A percentile compares a stretch with the other conserved stretches of the same genome.
phyloP scores from a whole-genome alignment of 2,113 vertebrate genomes.

The Carollia perspicillata region DNA sequence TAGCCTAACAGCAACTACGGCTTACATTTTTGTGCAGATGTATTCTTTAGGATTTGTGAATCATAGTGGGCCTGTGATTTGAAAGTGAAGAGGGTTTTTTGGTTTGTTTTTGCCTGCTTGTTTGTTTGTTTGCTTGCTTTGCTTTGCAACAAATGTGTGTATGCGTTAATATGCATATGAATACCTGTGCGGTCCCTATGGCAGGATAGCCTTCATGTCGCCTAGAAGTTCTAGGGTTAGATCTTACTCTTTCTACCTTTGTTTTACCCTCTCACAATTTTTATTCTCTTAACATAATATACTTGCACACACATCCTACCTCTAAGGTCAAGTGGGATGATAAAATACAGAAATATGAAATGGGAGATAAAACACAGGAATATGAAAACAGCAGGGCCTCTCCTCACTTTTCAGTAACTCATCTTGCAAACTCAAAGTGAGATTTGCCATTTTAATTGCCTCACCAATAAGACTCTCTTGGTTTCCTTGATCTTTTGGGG shows the following conservation, averaged over 20 bases:
- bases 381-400: not conserved
- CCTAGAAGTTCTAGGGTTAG: not conserved
- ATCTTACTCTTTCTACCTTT: not conserved
- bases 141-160: not conserved
- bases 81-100: not conserved
- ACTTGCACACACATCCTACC: not conserved
- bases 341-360: not conserved
- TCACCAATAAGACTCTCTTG: slow-evolving; percentile 42
- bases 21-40: not conserved
- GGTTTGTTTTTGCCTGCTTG: not conserved
- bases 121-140: not conserved
- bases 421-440: slow-evolving; percentile 26
- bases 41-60: slow-evolving; percentile 8
- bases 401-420: not conserved
- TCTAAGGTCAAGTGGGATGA: not conserved
- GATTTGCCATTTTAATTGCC: slow-evolving; percentile 69
- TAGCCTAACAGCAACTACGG: not conserved
- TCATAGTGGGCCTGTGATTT: not conserved
- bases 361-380: not conserved
- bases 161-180: not conserved
- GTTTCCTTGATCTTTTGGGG: slow-evolving; percentile 59
- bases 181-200: not conserved
- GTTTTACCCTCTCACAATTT: not conserved
- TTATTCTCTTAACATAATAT: not conserved
- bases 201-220: not conserved